A percentile compares a stretch with the other conserved stretches of the same genome.
Evolutionary conservation across 2,888 invertebrate species (phyloP).

Genomic region (Penaeus monodon): DNA sequence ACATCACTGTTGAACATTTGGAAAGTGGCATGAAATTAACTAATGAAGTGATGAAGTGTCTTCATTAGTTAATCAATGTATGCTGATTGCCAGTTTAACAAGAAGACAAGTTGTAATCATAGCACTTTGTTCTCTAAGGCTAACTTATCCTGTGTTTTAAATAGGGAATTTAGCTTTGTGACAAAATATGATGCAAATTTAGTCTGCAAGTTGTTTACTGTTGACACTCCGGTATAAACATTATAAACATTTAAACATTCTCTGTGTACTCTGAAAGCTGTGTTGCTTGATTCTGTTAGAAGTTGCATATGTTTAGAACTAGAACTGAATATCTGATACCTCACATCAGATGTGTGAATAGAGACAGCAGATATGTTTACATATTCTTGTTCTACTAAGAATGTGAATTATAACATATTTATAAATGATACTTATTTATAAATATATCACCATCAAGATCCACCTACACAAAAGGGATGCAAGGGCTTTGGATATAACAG

Average conservation of each 20-base stretch:
- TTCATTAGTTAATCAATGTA: conserved; percentile 18
- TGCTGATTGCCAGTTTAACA: conserved; percentile 24
- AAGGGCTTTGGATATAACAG: conserved; percentile 23
- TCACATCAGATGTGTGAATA: not conserved
- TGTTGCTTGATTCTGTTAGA: conserved; percentile 57
- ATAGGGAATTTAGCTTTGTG: conserved; percentile 45
- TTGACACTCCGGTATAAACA: conserved; percentile 45
- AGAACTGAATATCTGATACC: conserved; percentile 13
- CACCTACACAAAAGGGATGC: not conserved
- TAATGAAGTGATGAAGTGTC: conserved; percentile 21
- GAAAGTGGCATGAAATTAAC: not conserved
- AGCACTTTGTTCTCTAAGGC: conserved; percentile 37
- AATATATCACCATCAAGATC: conserved; percentile 34
- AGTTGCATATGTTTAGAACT: conserved; percentile 38
- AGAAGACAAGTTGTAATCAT: conserved; percentile 31
- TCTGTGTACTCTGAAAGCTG: conserved; percentile 57
- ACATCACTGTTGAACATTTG: conserved; percentile 41
- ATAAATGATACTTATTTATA: conserved; percentile 15
- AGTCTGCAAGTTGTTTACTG: conserved; percentile 46
- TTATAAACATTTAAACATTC: conserved; percentile 56
- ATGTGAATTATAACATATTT: too few species aligned
- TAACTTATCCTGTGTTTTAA: conserved; percentile 55
- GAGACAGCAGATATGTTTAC: too few species aligned
- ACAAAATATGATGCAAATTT: conserved; percentile 32
- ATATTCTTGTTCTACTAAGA: too few species aligned